These are phyloP conservation scores for Sarcophaga carnaria DNA, from an alignment of 2,888 invertebrate genomes.

Conservation along the genomic window DNA sequence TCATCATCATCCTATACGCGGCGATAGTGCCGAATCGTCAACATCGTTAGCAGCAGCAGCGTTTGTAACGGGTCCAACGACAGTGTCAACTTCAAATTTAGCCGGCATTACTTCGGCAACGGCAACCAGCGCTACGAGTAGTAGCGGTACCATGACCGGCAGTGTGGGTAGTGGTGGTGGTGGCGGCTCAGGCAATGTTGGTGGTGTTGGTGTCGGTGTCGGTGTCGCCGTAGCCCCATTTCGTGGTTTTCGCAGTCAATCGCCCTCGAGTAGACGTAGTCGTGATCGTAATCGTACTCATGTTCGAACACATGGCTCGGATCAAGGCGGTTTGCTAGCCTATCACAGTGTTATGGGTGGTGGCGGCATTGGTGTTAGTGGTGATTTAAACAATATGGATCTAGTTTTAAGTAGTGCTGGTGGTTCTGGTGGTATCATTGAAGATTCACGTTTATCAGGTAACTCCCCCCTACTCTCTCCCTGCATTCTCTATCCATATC, in stretches of 20 bases:
- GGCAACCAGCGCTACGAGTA: slow-evolving; percentile 64
- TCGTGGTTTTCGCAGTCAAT: slow-evolving; percentile 81
- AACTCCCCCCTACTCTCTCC: slow-evolving; percentile 36
- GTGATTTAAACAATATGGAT: slow-evolving; percentile 72
- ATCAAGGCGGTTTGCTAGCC: slow-evolving; percentile 79
- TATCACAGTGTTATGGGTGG: slow-evolving; percentile 76
- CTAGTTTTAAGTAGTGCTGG: slow-evolving; percentile 73
- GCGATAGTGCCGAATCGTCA: slow-evolving; percentile 73
- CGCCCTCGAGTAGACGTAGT: slow-evolving; percentile 81
- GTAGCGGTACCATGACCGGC: slow-evolving; percentile 72
- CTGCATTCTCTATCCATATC: not conserved
- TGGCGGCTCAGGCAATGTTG: slow-evolving; percentile 67
- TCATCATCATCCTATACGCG: slow-evolving; percentile 71
- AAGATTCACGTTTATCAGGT: slow-evolving; percentile 81
- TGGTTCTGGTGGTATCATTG: slow-evolving; percentile 75
- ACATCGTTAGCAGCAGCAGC: slow-evolving; percentile 73
- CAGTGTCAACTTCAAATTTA: slow-evolving; percentile 66
- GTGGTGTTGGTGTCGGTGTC: slow-evolving; percentile 61
- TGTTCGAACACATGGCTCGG: slow-evolving; percentile 79
- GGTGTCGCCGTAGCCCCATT: slow-evolving; percentile 70
- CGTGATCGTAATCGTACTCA: slow-evolving; percentile 79
- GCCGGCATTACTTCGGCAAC: slow-evolving; percentile 70
- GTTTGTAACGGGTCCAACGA: slow-evolving; percentile 65
- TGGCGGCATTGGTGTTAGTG: slow-evolving; percentile 64
- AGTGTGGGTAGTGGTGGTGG: slow-evolving; percentile 73